A percentile compares a stretch with the other conserved stretches of the same genome.
phyloP scores from a whole-genome alignment of 2,888 invertebrate species.

The Rhodophaea formosa region DNA sequence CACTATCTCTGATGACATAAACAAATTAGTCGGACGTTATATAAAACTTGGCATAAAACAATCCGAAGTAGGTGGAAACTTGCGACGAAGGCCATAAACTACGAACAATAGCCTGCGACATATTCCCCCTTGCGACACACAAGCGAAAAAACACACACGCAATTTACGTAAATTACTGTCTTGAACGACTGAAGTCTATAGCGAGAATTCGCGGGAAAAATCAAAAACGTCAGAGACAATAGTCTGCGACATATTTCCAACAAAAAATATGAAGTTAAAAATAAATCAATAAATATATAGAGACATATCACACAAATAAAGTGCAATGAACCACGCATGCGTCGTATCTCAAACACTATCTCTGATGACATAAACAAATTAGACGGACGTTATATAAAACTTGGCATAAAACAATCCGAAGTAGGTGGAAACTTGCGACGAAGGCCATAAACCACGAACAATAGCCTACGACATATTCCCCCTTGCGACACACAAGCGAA shows the following conservation, averaged over 20 bases:
- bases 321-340: constrained; percentile 2
- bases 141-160: constrained; percentile 31
- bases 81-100: constrained; percentile 37
- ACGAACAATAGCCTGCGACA: constrained; percentile 38
- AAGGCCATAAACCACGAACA: constrained; percentile 40
- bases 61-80: constrained; percentile 39
- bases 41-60: constrained; percentile 26
- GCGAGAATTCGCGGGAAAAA: constrained; percentile 50
- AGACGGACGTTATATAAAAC: constrained; percentile 18
- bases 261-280: no score
- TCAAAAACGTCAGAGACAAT: constrained; percentile 52
- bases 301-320: background rate
- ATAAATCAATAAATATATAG: no score
- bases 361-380: constrained; percentile 18
- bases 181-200: constrained; percentile 47
- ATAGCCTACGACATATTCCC: constrained; percentile 40
- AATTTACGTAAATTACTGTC: constrained; percentile 40
- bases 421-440: constrained; percentile 36
- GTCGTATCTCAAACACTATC: constrained; percentile 6
- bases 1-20: constrained; percentile 12
- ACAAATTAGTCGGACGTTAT: constrained; percentile 21
- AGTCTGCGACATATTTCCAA: no score
- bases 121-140: constrained; percentile 37
- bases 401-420: constrained; percentile 33
- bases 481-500: constrained; percentile 35